phyloP scores from a whole-genome alignment of 92 coral and sea anemone genomes.

The Heteractis magnifica region DNA sequence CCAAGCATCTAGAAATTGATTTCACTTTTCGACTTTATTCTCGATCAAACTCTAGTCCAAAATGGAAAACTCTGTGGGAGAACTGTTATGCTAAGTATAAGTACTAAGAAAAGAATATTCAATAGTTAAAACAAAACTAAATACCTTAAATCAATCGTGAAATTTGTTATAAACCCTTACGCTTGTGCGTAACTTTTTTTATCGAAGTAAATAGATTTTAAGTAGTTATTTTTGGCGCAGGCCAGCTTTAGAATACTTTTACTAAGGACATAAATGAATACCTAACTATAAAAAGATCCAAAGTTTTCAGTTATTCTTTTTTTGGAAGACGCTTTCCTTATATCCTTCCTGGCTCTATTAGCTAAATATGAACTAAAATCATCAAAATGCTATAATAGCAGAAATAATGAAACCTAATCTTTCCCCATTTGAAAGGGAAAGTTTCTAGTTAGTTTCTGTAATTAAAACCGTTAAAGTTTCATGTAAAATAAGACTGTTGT shows the following conservation, averaged over 20 bases:
- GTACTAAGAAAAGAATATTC: background rate
- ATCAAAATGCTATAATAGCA: background rate
- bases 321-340: background rate
- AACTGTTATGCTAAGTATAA: background rate
- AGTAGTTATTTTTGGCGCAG: background rate
- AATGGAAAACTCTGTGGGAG: background rate
- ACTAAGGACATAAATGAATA: background rate
- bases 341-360: background rate
- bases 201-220: background rate
- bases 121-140: constrained; percentile 8
- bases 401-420: background rate
- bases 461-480: background rate
- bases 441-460: background rate
- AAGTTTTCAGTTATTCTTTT: background rate
- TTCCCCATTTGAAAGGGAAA: constrained; percentile 2
- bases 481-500: background rate
- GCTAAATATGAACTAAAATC: background rate
- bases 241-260: background rate
- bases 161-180: background rate
- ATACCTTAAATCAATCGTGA: background rate
- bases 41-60: background rate
- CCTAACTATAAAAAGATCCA: background rate
- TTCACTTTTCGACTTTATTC: background rate
- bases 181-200: background rate
- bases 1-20: background rate